Percentiles rank a stretch among this genome's conserved stretches.
Evolutionary conservation across 2,113 vertebrate species (phyloP).

Genomic region (Peucedramus taeniatus): DNA sequence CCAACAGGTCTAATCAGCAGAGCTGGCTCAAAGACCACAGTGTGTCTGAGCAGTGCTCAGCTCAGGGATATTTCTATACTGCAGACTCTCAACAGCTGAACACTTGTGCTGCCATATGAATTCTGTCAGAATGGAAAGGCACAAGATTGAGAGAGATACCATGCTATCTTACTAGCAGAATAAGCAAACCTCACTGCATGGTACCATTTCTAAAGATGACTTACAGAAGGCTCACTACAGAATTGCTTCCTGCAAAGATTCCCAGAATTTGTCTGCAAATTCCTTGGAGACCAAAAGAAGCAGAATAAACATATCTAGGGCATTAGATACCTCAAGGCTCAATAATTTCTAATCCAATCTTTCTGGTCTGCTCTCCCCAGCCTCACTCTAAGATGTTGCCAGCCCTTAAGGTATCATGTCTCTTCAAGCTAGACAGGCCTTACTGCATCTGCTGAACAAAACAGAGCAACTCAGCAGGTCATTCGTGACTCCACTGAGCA

Average conservation of each 20-base stretch:
- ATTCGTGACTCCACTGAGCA: background rate
- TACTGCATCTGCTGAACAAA: background rate
- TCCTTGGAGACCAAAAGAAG: background rate
- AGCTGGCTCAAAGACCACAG: background rate
- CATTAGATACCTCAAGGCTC: background rate
- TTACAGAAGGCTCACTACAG: background rate
- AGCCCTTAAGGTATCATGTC: background rate
- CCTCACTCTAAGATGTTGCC: background rate
- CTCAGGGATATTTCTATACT: background rate
- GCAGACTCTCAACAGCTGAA: background rate
- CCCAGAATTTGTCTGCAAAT: background rate
- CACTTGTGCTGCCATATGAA: background rate
- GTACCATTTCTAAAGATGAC: background rate
- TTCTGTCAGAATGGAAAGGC: background rate
- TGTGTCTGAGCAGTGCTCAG: background rate
- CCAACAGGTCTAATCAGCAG: background rate
- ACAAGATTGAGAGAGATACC: background rate
- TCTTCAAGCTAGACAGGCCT: background rate
- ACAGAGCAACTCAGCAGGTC: background rate
- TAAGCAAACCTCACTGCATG: background rate
- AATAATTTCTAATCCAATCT: background rate
- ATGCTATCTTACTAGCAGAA: background rate
- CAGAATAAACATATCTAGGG: background rate
- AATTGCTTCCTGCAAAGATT: background rate
- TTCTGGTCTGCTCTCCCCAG: background rate